Evolutionary conservation across 1,140 invertebrate species (phyloP), one percentile per base, ranked within the genome.

Genomic region (Meloidogyne floridensis): DNA sequence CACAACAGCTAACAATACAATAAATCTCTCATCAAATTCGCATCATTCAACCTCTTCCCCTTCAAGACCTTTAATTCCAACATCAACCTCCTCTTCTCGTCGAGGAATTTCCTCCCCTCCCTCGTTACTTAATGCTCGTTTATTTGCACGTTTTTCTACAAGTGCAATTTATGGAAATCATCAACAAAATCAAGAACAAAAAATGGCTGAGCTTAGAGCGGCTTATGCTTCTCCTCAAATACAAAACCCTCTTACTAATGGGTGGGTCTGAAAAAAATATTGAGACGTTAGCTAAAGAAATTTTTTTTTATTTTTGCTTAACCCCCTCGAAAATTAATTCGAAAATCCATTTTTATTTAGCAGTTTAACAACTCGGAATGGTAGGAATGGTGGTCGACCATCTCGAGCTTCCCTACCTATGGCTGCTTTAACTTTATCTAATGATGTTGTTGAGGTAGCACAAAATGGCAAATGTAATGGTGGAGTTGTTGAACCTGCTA

Each of bases 141-240:
- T 77, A 42, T 56, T 77, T 77, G 75, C 75, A 15, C 32, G 69
- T 51, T 69, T 77, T 56, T 77, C 75, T 69, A 69, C 56, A 20
- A 75, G 18, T 47, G 9, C 59, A 65, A 65, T 65, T 5, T 65
- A 65, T 65, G n/a, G 74, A 20, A 43, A 43, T 47, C 53, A 77
- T 15, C 75, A 77, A 69, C 75, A 77, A 9, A 65, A 56, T 42
- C 56, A 65, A 65, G 75, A 77, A n/a, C 75, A 77, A 42, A 77
- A 77, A 9, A 77, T 77, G 47, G 75, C 75, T 0, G 75, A 77
- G n/a, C 75, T 77, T 77, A 15, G 75, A n/a, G 75, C 75, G 43
- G 75, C 51, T 7, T 77, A 77, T 43, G 6, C 75, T n/a, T 59
- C 47, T 42, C 75, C 56, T 59, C 51, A 15, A n/a, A 0, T 69